Evolutionary conservation across 2,113 vertebrate genomes (phyloP).

Genomic region (Aspidoscelis tigris): DNA sequence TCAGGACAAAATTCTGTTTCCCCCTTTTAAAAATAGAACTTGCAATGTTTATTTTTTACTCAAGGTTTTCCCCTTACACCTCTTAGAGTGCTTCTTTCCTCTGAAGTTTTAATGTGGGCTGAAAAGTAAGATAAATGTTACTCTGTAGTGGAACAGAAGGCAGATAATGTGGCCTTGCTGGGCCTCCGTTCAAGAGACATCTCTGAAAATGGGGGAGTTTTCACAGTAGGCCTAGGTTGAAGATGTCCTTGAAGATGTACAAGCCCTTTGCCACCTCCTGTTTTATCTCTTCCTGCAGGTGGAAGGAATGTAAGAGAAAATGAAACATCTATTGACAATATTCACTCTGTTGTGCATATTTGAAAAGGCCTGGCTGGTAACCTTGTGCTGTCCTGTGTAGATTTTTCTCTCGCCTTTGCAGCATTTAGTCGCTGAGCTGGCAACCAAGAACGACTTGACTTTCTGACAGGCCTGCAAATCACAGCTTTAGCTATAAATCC

Average conservation of each 20-base stretch:
- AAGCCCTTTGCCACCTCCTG: slow-evolving; percentile 27
- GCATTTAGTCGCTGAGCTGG: not conserved
- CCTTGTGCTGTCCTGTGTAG: slow-evolving; percentile 24
- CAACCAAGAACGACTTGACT: not conserved
- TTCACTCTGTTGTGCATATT: slow-evolving; percentile 17
- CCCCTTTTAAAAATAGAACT: too few relatives aligned
- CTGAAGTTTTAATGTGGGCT: slow-evolving; percentile 47
- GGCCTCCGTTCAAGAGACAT: slow-evolving; percentile 58
- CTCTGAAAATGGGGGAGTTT: slow-evolving; percentile 27
- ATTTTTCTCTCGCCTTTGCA: not conserved
- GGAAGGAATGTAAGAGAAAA: slow-evolving; percentile 37
- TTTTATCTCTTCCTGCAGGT: slow-evolving; percentile 63
- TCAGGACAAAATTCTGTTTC: not conserved
- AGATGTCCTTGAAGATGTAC: slow-evolving; percentile 61
- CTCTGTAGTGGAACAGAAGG: slow-evolving; percentile 39
- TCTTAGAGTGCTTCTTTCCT: slow-evolving; percentile 9
- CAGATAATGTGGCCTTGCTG: slow-evolving; percentile 61
- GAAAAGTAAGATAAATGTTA: slow-evolving; percentile 35
- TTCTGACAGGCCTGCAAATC: not conserved
- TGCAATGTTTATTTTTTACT: not conserved
- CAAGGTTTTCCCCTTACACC: not conserved
- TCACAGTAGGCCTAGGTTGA: slow-evolving; percentile 24
- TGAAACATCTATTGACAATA: slow-evolving; percentile 36
- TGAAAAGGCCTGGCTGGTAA: slow-evolving; percentile 40
- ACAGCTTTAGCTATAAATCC: not conserved